Conservation (phyloP, 2,888 invertebrate species). For the Labia minor region DNA sequence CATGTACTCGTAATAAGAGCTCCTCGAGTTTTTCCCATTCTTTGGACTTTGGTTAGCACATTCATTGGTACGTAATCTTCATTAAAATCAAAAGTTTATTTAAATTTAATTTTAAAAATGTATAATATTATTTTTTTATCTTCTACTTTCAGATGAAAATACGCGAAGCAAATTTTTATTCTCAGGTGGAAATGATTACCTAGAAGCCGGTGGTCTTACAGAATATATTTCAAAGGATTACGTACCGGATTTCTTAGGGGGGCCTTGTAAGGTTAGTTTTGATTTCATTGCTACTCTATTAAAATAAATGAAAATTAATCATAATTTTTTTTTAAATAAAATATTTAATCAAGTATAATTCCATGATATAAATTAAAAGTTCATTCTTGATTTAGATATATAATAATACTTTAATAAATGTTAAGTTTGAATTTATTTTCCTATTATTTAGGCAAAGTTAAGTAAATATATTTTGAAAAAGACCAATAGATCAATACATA, state of each 20-base stretch:
- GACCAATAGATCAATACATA: no score
- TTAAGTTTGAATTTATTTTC: no score
- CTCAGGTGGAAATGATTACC: constrained; percentile 81
- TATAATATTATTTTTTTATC: background rate
- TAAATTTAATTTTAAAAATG: constrained; percentile 14
- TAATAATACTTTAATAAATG: no score
- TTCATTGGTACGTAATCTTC: constrained; percentile 59
- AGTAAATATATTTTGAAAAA: no score
- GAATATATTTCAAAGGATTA: constrained; percentile 76
- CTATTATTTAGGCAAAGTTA: no score
- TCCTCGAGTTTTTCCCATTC: constrained; percentile 85
- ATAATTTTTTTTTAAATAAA: background rate
- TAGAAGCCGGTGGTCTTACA: constrained; percentile 64
- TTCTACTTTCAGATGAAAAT: constrained; percentile 59
- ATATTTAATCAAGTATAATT: constrained; percentile 13
- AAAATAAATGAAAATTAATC: no score
- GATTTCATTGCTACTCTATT: background rate
- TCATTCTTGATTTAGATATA: no score
- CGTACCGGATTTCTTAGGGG: constrained; percentile 89
- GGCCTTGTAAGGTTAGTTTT: constrained; percentile 63
- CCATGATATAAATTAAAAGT: no score
- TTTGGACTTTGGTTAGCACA: constrained; percentile 90
- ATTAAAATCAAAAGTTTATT: background rate
- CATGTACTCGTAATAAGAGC: constrained; percentile 81
- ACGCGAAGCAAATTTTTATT: constrained; percentile 86